Percentiles rank a stretch among this genome's conserved stretches.
Conservation (phyloP, 2,888 invertebrate species). For the Baccha elongata region DNA sequence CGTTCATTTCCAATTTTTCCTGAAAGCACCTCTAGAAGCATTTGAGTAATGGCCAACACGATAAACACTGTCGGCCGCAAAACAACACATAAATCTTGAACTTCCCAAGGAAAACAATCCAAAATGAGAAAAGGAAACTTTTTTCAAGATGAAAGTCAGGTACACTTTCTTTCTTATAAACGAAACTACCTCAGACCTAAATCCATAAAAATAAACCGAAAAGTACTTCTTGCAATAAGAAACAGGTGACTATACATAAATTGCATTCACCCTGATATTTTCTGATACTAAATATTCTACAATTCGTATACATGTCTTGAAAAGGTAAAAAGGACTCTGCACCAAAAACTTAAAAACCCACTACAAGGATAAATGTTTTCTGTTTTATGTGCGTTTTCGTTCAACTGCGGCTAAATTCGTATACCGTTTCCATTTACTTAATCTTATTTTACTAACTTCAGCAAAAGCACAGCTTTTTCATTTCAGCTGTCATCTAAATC, state of each 20-base stretch:
- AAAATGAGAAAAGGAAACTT: background rate
- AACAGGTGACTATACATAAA: constrained; percentile 44
- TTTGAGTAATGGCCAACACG: too few species aligned
- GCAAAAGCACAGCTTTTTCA: background rate
- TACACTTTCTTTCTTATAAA: too few species aligned
- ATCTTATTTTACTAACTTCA: constrained; percentile 36
- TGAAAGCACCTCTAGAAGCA: too few species aligned
- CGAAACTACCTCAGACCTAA: background rate
- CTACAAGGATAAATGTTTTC: constrained; percentile 26
- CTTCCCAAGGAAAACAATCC: too few species aligned
- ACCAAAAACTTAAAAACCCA: constrained; percentile 15
- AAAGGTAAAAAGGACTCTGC: constrained; percentile 2
- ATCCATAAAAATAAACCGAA: background rate
- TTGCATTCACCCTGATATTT: constrained; percentile 32
- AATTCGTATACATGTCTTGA: constrained; percentile 17
- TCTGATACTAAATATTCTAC: constrained; percentile 42
- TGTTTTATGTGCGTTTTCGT: constrained; percentile 7
- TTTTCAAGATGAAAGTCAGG: too few species aligned
- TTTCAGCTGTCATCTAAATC: constrained; percentile 49
- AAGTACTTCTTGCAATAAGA: constrained; percentile 26
- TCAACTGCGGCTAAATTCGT: constrained; percentile 34
- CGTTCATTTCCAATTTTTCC: too few species aligned
- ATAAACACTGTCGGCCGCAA: too few species aligned
- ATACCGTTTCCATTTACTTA: constrained; percentile 37
- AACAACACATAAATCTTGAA: too few species aligned